Evolutionary conservation across 1,140 invertebrate genomes (phyloP), one percentile per base, ranked within the genome.

Genomic region (Rhagoletis pomonella): DNA sequence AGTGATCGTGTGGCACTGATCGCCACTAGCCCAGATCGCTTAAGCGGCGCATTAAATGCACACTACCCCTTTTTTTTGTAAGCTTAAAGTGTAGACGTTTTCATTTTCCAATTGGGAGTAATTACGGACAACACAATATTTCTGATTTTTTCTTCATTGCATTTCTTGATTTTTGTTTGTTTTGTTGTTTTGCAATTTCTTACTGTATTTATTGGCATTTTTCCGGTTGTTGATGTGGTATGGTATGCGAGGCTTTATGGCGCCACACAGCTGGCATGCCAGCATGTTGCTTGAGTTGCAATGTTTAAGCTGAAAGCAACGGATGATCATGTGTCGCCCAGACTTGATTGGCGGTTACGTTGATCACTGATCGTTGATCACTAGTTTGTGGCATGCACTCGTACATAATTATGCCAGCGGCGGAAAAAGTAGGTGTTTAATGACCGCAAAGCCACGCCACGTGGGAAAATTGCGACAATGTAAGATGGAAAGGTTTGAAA

Each of bases 21-120:
- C 73, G 73, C n/a, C 42, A 81, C 17, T 81, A 81, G 73, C 73
- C 73, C 47, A 81, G 73, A 81, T 81, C 73, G 73, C 47, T 81
- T 55, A 29, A 55, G 47, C 19, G 55, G n/a, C 47, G 73, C 10
- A 73, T 73, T 67, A 73, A 47, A 47, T 47, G 14, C 42, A n/a
- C 67, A 73, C 44, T 44, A 14, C 42, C 44, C 5, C 17, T 29
- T 58, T 55, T 81, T 81, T 58, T 81, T 58, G 7, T 12, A 3
- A 55, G 39, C 67, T 69, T 69, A 9, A 47, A 81, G 73, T 12
- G 17, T 29, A 81, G 73, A 55, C 47, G n/a, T 81, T 81, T 81
- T 81, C 73, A 58, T 81, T 81, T 81, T 81, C 73, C 73, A 81
- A 81, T 81, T 55, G 73, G 73, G 73, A 81, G 73, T 55, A 81